Evolutionary conservation across 2,888 invertebrate species (phyloP).

Genomic region (Xestia sexstrigata): DNA sequence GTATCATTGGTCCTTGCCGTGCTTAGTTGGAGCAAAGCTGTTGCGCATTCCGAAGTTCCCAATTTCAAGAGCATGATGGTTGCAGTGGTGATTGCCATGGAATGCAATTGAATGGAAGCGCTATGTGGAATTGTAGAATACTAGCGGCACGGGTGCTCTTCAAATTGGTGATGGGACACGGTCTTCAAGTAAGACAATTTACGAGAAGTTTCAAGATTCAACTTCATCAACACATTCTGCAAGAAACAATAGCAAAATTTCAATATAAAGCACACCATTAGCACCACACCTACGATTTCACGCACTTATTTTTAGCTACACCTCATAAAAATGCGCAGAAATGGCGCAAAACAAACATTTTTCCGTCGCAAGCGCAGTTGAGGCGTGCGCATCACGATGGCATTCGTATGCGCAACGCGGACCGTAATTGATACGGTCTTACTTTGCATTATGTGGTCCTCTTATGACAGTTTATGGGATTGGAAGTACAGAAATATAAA

Average conservation of each 20-base stretch:
- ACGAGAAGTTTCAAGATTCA: slow-evolving; percentile 12
- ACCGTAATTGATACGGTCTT: slow-evolving; percentile 64
- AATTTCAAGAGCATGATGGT: not conserved
- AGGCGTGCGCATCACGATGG: slow-evolving; percentile 51
- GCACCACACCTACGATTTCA: not conserved
- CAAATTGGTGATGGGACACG: not conserved
- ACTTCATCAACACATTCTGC: slow-evolving; percentile 6
- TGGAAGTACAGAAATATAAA: slow-evolving; percentile 40
- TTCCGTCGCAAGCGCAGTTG: slow-evolving; percentile 25
- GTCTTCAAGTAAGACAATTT: slow-evolving; percentile 11
- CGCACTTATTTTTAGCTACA: slow-evolving; percentile 48
- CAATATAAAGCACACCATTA: slow-evolving; percentile 32
- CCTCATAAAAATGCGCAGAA: slow-evolving; percentile 58
- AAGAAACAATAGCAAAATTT: slow-evolving; percentile 29
- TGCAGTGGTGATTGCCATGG: not conserved
- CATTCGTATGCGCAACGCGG: slow-evolving; percentile 67
- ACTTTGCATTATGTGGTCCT: slow-evolving; percentile 49
- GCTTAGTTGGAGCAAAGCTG: not conserved
- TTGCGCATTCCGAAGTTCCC: not conserved
- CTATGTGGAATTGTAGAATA: too few relatives aligned
- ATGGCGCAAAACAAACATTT: slow-evolving; percentile 53
- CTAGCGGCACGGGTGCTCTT: not conserved
- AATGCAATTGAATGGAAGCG: not conserved
- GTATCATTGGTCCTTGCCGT: not conserved
- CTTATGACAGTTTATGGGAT: slow-evolving; percentile 48